Evolutionary conservation across 2,113 vertebrate species (phyloP), one percentile per base, ranked within the genome.

Genomic region (Neofelis nebulosa): DNA sequence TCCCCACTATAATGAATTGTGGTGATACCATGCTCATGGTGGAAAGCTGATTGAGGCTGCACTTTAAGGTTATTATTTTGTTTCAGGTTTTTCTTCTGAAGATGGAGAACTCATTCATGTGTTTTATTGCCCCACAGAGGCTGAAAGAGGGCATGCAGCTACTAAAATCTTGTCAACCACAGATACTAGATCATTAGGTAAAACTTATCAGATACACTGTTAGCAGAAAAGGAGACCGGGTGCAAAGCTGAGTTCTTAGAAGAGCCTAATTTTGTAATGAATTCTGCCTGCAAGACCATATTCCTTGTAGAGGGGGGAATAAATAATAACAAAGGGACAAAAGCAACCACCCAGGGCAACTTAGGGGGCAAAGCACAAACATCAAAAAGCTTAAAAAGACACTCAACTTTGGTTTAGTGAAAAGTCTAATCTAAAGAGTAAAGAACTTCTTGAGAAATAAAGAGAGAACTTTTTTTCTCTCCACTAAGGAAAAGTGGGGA

Each of bases 71-170:
- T 1, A 16, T 1, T 4, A 15, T 61, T 79, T 88, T 21, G 14
- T 52, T 23, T 61, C 7, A 1, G 14, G 23, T 48, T 66, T 80
- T 89, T n/a, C 73, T 88, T 57, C 31, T 19, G n/a, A 83, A 84
- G 36, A 36, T 1, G 21, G 4, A 68, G 85, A 91, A 23, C 29
- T 90, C 50, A 57, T 23, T n/a, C 61, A 14, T 81, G 50, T 38
- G 21, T 48, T 96, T 80, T 81, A 93, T 38, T 91, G 93, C 91
- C 96, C 65, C 96, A 55, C 33, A 85, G 84, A 95, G 97, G 96
- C 85, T 4, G 29, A 80, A 92, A 50, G 68, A 83, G 74, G 91
- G 38, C 52, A 80, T 45, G 83, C 91, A 84, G 11, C 18, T 41
- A 25, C 61, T 61, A 36, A 69, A 78, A 68, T 3, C 23, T 65